Evolutionary conservation across 2,888 invertebrate genomes (phyloP), one percentile per base, ranked within the genome.

Genomic region (Elmis aenea): DNA sequence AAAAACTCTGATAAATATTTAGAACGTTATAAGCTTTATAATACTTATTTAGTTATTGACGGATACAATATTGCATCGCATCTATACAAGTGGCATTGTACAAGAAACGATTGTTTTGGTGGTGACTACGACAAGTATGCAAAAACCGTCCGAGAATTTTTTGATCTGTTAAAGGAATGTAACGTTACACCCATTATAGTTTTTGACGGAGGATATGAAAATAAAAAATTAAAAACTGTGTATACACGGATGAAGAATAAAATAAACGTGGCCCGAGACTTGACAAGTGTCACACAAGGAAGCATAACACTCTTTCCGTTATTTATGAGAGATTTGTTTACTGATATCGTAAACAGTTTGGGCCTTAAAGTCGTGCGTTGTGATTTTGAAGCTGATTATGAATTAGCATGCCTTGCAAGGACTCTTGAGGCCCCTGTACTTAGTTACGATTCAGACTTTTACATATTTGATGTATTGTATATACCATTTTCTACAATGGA

Each of bases 401-500:
- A 90, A 57, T 81, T 93, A 33, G 93, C 92, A 0, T 80, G 83
- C 0, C 65, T 94, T 49, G 88, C 92, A 0, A 77, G 81, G 46
- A 72, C 78, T 35, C 69, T 91, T 2, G 71, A 82, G 21, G 93
- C 91, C 54, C 93, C 94, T 0, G 83, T 96, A 2, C 63, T 96
- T 2, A 93, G 92, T 57, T 87, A 85, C 51, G 96, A 96, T 67
- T 94, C 94, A 0, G 96, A 96, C 68, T 96, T 93, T 68, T 93
- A 83, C 57, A 83, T 96, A 46, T 90, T 85, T 65, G 85, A 88
- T 67, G 80, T 89, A 1, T 67, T 74, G 2, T 92, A 90, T 51
- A 83, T 96, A 46, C 88, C 90, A 0, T 79, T 88, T 46, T 72
- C 77, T 15, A 81, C 80, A 13, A 58, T 88, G 6, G 74, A 80